A percentile compares a stretch with the other conserved stretches of the same genome.
Conservation (phyloP, 2,797 vertebrate genomes). For the Phataginus tetradactyla region DNA sequence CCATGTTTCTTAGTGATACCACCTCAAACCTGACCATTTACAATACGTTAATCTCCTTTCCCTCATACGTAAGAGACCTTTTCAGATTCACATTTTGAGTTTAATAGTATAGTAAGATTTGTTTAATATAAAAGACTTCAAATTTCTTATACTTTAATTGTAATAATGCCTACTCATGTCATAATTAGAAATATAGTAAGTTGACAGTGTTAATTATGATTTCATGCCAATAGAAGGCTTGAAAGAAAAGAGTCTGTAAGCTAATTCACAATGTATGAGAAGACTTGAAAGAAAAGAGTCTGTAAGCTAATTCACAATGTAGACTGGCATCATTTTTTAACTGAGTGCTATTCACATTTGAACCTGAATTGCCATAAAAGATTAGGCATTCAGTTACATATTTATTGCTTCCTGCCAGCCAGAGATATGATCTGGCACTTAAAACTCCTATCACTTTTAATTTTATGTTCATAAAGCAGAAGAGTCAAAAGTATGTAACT, state of each 20-base stretch:
- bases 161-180: neutral
- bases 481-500: neutral
- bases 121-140: slow-evolving; percentile 14
- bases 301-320: slow-evolving; percentile 14
- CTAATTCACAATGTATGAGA: slow-evolving; percentile 7
- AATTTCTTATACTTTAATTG: slow-evolving; percentile 21
- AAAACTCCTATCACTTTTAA: neutral
- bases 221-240: slow-evolving; percentile 16
- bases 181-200: slow-evolving; percentile 7
- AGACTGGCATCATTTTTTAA: slow-evolving; percentile 33
- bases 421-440: neutral
- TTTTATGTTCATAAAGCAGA: neutral
- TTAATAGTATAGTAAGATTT: neutral
- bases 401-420: slow-evolving; percentile 8
- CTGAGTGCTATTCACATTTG: slow-evolving; percentile 42
- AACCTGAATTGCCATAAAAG: neutral
- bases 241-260: slow-evolving; percentile 23
- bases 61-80: neutral
- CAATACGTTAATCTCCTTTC: neutral
- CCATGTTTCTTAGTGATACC: neutral
- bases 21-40: neutral
- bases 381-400: neutral
- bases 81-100: slow-evolving; percentile 28
- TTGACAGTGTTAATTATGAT: neutral
- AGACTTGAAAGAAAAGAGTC: slow-evolving; percentile 18